Evolutionary conservation across 2,888 invertebrate species (phyloP), one percentile per base, ranked within the genome.

Genomic region (Halocaridina rubra): DNA sequence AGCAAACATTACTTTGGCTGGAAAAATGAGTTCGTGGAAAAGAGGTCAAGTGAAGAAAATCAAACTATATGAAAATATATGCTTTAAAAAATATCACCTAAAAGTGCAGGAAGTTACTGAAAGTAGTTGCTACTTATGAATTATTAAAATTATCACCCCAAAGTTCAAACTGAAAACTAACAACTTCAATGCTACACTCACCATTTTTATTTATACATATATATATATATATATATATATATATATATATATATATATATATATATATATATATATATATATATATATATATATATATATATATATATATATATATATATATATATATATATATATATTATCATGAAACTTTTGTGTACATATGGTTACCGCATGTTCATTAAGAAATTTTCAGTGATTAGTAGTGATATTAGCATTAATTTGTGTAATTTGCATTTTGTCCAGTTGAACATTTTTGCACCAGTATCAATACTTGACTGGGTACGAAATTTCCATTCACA

Each of bases 351-450:
- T 79, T 39, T 76, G 30, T 74, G 69, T 84, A 84, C 69, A 82
- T 76, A 84, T 61, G 82, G 82, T 84, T 84, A 61, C 69, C 78
- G 78, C 78, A 84, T 77, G 82, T 84, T 84, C 78, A 77, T 75
- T 69, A 76, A 33, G 64, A 78, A 78, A 78, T 78, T 84, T 84
- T 78, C 82, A 84, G 82, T 84, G 82, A 84, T 78, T 72, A 33
- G 82, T 84, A 78, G 82, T 78, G 82, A 84, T 84, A 84, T 84
- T 84, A 84, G 82, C 33, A 71, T 78, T 84, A 84, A 84, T 78
- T 74, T 84, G 82, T 84, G 82, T 78, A 77, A 74, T 84, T 84
- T 84, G 82, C 78, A 84, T 84, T 84, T 67, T 82, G 82, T 84
- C 82, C 72, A 72, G 46, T 53, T 78, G 59, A 71, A 74, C n/a